These are phyloP conservation scores for Pan troglodytes DNA, from an alignment of 2,113 vertebrate species.

Conservation along the genomic window NHGRI_mPanTro3-v2.1_pri NC_072414.2:50598501-50599000, in stretches of 20 bases:
- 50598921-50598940: not conserved
- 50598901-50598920: not conserved
- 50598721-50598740: too few species aligned
- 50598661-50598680: not conserved
- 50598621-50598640: not conserved
- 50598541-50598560: not conserved
- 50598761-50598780: too few species aligned
- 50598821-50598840: not conserved
- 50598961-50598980: not conserved
- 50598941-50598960: not conserved
- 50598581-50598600: not conserved
- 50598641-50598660: not conserved
- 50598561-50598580: not conserved
- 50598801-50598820: not conserved
- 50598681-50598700: too few species aligned
- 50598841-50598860: not conserved
- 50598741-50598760: too few species aligned
- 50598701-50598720: too few species aligned
- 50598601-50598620: not conserved
- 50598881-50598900: not conserved
- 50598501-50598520: not conserved
- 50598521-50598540: not conserved
- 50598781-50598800: too few species aligned
- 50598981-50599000: not conserved
- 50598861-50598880: not conserved